Conservation (phyloP, 2,888 invertebrate species). For the Sphaerophoria rueppellii region DNA sequence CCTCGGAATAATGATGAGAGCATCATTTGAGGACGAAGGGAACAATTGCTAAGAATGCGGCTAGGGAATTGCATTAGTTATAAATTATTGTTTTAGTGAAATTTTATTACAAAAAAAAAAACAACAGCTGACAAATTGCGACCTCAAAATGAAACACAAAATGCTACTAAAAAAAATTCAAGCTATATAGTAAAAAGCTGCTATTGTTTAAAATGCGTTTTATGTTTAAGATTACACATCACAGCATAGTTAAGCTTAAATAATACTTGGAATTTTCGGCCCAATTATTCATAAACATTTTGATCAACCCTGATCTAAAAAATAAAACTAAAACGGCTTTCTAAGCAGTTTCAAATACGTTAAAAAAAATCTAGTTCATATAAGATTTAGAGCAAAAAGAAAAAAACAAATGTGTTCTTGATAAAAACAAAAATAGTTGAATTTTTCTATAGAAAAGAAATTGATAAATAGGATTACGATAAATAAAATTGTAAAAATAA, state of each 20-base stretch:
- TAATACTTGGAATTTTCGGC: too few species aligned
- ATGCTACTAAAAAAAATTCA: neutral
- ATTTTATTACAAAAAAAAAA: conserved; percentile 26
- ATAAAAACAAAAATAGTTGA: conserved; percentile 63
- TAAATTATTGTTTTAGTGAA: conserved; percentile 74
- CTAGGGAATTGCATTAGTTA: conserved; percentile 74
- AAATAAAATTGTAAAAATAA: conserved; percentile 75
- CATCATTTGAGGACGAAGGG: conserved; percentile 82
- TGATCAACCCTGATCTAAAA: too few species aligned
- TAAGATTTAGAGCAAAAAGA: conserved; percentile 31
- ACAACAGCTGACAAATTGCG: conserved; percentile 31
- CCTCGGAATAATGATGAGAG: conserved; percentile 80
- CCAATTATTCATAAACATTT: too few species aligned
- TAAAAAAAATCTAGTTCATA: conserved; percentile 29
- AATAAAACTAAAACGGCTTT: conserved; percentile 19
- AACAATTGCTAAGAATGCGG: conserved; percentile 75
- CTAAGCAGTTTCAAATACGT: conserved; percentile 21
- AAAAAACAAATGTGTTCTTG: conserved; percentile 64
- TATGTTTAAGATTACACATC: too few species aligned
- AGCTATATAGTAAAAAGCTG: neutral
- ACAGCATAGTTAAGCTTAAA: too few species aligned
- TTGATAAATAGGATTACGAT: conserved; percentile 68
- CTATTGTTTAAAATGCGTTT: neutral
- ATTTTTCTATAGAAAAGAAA: conserved; percentile 61
- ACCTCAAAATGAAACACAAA: neutral